A percentile compares a stretch with the other conserved stretches of the same genome.
phyloP scores from a whole-genome alignment of 1,140 invertebrate species.

The Sarcophaga peregrina region DNA sequence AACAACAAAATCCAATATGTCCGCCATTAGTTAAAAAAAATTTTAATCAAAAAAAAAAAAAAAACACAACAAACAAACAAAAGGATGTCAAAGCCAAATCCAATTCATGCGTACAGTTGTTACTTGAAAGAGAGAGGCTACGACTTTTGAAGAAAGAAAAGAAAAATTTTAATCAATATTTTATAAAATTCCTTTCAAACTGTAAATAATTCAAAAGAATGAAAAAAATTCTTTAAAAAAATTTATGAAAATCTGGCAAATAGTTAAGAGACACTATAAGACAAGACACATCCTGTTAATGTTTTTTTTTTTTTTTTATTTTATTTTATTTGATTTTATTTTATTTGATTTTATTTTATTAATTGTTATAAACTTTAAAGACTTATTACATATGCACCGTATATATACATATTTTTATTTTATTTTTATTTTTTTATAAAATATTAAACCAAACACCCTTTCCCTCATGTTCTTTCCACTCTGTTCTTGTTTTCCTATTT shows the following conservation, averaged over 20 bases:
- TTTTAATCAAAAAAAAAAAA: slow-evolving; percentile 10
- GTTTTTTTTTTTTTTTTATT: neutral
- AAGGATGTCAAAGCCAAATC: no score
- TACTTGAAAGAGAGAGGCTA: no score
- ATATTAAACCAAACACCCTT: neutral
- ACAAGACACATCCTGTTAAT: neutral
- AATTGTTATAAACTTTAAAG: slow-evolving; percentile 38
- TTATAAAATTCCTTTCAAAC: neutral
- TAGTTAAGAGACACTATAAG: neutral
- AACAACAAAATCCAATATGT: slow-evolving; percentile 44
- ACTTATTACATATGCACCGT: slow-evolving; percentile 36
- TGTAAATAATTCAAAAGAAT: neutral
- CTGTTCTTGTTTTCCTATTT: no score
- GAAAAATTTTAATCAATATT: no score
- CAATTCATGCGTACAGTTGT: no score
- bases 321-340: neutral
- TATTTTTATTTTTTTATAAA: neutral
- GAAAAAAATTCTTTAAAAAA: neutral
- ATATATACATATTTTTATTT: neutral
- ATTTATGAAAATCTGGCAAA: neutral
- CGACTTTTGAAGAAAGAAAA: no score
- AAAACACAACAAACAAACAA: no score
- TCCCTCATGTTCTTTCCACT: no score
- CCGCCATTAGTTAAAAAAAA: slow-evolving; percentile 40
- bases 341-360: neutral